Evolutionary conservation across 2,888 invertebrate species (phyloP).

Genomic region (Sminthurides aquaticus): DNA sequence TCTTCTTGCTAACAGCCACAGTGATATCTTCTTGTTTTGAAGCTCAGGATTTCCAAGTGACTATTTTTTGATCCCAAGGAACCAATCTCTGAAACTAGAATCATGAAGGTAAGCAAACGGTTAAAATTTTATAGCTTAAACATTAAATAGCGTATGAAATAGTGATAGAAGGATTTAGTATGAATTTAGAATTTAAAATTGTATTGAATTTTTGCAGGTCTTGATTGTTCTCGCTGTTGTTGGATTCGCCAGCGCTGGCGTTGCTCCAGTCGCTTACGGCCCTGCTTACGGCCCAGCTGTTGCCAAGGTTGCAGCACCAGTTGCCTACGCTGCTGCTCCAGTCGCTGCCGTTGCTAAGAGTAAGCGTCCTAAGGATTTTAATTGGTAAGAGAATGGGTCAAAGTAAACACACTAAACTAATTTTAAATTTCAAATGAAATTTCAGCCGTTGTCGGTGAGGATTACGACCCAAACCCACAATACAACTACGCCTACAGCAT

Average conservation of each 20-base stretch:
- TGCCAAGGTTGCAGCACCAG: conserved; percentile 25
- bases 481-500: conserved; percentile 38
- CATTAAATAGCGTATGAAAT: too few species aligned
- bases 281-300: conserved; percentile 26
- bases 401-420: neutral
- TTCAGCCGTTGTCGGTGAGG: conserved; percentile 27
- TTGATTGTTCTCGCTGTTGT: conserved; percentile 2
- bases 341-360: conserved; percentile 4
- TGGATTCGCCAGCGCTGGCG: conserved; percentile 20
- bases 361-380: neutral
- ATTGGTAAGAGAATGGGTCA: neutral
- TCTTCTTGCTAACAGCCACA: too few species aligned
- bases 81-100: too few species aligned
- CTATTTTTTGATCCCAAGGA: too few species aligned
- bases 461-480: conserved; percentile 34
- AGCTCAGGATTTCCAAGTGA: too few species aligned
- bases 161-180: too few species aligned
- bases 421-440: neutral
- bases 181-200: too few species aligned
- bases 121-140: too few species aligned
- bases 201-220: conserved; percentile 14
- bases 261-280: conserved; percentile 19
- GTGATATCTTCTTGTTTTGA: too few species aligned
- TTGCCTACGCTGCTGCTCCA: conserved; percentile 10
- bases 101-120: too few species aligned